Evolutionary conservation across 2,888 invertebrate species (phyloP).

Genomic region (Lobophora halterata): DNA sequence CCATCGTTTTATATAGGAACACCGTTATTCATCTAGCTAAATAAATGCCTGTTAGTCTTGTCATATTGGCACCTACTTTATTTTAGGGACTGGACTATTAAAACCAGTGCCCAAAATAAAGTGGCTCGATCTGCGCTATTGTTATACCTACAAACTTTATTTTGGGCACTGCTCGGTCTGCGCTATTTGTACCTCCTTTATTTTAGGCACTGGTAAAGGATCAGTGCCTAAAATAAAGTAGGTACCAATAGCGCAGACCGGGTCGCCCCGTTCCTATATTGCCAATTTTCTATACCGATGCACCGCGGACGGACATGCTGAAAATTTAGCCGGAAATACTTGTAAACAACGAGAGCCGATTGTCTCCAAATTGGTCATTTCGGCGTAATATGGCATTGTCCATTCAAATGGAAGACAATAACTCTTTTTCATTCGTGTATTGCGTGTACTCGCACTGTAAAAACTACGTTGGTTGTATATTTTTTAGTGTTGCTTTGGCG

Average conservation of each 20-base stretch:
- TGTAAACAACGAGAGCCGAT: constrained; percentile 10
- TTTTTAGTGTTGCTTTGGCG: too few species aligned
- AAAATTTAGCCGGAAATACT: constrained; percentile 11
- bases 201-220: too few species aligned
- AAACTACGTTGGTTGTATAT: constrained; percentile 1
- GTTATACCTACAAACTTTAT: neutral
- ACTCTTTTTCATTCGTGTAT: neutral
- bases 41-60: too few species aligned
- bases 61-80: too few species aligned
- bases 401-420: constrained; percentile 16
- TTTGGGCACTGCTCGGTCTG: neutral
- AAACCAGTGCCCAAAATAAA: too few species aligned
- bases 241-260: constrained; percentile 8
- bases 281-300: constrained; percentile 32
- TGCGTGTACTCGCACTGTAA: too few species aligned
- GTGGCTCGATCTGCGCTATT: neutral
- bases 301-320: constrained; percentile 14
- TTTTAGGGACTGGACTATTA: too few species aligned
- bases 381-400: constrained; percentile 10
- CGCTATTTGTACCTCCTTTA: neutral
- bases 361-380: constrained; percentile 12
- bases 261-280: constrained; percentile 24
- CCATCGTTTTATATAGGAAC: too few species aligned
- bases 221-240: neutral
- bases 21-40: too few species aligned